Base-by-base conservation (phyloP, 2,888 invertebrate species). In the Cistogaster globosa region DNA sequence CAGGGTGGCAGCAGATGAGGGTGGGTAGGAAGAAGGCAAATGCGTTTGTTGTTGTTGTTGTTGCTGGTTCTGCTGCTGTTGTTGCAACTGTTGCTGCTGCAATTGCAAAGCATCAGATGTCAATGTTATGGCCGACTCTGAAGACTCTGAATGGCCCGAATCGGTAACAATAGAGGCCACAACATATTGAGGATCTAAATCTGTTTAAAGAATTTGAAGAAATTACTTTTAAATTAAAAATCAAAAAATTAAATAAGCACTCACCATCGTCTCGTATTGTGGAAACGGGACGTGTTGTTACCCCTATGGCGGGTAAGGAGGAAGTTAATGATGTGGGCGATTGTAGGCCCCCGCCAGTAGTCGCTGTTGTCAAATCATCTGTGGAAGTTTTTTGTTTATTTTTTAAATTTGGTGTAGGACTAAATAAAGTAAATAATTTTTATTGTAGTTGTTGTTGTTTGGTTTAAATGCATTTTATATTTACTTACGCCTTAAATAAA, bases 401-500 rank as follows among this genome's bases (percentile, higher is more conserved):
- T 90, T 94, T 94, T 88, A 94, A 90, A 88, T 94, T 94, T 80
- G 95, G 94, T 69, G 95, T 95, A 86, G 96, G 95, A 88, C 96
- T 74, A 74, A 38, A 60, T 62, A 51, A 20, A 63, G 16, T 60
- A 18, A 45, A 69, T 11, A 42, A 57, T 53, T n/a, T 32, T 16
- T 22, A 16, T 16, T 22, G 20, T n/a, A 36, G 22, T 51, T 16
- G 4, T 51, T 12, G 14, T 42, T 42, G 26, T 26, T 42, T 11
- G 11, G 1, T 14, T 6, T 48, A n/a, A 0, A 18, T 2, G 1
- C 26, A 26, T 26, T 26, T 26, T 9, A 18, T 18, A 0, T 65
- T 63, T 71, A 95, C 97, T 95, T 93, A 98, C 98, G 98, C 98
- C 96, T 99, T 98, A 92, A 99, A 99, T 87, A 98, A 95, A 88